Evolutionary conservation across 1,140 invertebrate genomes (phyloP).

Genomic region (Bradynema listronoti): DNA sequence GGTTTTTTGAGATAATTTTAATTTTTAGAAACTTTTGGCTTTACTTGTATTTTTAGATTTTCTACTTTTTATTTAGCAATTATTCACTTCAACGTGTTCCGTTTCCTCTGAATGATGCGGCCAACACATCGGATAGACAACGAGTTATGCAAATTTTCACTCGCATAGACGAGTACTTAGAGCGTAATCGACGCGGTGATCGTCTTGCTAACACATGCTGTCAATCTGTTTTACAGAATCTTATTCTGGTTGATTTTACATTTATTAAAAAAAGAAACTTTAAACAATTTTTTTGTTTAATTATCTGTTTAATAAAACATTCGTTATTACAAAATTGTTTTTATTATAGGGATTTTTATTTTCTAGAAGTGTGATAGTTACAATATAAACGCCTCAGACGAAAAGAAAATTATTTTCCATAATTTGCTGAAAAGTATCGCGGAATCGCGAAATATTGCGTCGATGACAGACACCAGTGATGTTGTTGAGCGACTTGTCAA

Average conservation of each 20-base stretch:
- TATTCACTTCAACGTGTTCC: background rate
- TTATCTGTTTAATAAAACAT: background rate
- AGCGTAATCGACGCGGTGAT: background rate
- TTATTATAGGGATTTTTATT: background rate
- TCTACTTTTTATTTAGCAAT: background rate
- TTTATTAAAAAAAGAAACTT: background rate
- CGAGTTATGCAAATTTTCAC: background rate
- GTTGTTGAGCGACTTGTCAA: background rate
- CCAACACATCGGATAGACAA: background rate
- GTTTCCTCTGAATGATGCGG: background rate
- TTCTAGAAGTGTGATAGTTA: constrained; percentile 21
- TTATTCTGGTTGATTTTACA: background rate
- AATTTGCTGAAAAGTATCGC: constrained; percentile 18
- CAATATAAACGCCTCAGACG: constrained; percentile 13
- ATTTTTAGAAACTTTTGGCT: background rate
- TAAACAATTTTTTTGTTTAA: constrained; percentile 4
- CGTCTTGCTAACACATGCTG: background rate
- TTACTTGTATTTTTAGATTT: background rate
- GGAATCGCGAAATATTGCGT: background rate
- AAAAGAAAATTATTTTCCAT: constrained; percentile 20
- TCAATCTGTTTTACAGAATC: background rate
- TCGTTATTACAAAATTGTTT: background rate
- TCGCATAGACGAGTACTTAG: background rate
- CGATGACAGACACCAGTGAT: background rate
- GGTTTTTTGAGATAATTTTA: background rate